These are phyloP conservation scores for Scrobipalpa costella DNA, from an alignment of 2,888 invertebrate species.

Conservation along the genomic window DNA sequence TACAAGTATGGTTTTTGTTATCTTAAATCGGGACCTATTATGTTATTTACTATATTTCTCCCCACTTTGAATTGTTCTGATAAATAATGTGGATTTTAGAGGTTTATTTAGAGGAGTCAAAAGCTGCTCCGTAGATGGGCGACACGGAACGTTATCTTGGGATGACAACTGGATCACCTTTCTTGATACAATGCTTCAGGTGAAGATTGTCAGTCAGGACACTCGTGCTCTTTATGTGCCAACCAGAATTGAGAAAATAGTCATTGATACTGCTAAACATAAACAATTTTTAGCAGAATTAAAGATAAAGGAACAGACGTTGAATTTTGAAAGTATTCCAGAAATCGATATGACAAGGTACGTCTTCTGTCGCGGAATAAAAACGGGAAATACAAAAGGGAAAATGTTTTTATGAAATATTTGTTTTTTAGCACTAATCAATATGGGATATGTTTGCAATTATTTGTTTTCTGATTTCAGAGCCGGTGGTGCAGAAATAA, in stretches of 20 bases:
- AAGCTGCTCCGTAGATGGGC: constrained; percentile 75
- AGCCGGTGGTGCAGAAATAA: constrained; percentile 88
- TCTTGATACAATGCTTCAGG: constrained; percentile 94
- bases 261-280: constrained; percentile 85
- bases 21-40: not conserved
- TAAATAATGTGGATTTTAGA: constrained; percentile 42
- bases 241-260: constrained; percentile 85
- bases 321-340: constrained; percentile 70
- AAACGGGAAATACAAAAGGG: not conserved
- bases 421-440: no score
- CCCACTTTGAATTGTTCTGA: no score
- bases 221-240: constrained; percentile 87
- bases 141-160: constrained; percentile 83
- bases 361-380: constrained; percentile 17
- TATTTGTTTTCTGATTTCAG: constrained; percentile 44
- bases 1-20: constrained; percentile 63
- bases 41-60: no score
- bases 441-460: not conserved
- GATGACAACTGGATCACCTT: constrained; percentile 93
- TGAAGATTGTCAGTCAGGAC: constrained; percentile 86
- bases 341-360: constrained; percentile 75
- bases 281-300: constrained; percentile 68
- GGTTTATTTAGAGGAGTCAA: constrained; percentile 82
- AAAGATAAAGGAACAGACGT: constrained; percentile 39
- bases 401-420: not conserved